Percentiles rank a stretch among this genome's conserved stretches.
phyloP scores from a whole-genome alignment of 1,140 invertebrate genomes.

The Spodoptera frugiperda region DNA sequence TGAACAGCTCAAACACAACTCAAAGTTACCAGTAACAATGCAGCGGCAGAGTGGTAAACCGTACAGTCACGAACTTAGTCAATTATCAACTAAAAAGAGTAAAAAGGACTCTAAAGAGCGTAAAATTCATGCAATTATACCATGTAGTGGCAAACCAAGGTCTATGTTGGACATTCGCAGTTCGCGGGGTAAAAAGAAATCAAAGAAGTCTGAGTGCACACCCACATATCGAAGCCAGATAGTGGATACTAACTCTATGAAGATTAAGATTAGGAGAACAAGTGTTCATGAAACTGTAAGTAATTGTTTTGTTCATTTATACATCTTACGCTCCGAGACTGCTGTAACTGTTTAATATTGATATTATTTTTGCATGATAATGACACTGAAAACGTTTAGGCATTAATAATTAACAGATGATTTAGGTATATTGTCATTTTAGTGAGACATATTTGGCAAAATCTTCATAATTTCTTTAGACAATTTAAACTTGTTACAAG shows the following conservation, averaged over 20 bases:
- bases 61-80: conserved; percentile 86
- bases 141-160: conserved; percentile 84
- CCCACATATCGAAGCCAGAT: conserved; percentile 85
- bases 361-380: no score
- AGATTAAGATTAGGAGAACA: conserved; percentile 83
- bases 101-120: conserved; percentile 79
- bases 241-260: conserved; percentile 81
- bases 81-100: conserved; percentile 83
- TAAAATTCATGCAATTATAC: conserved; percentile 79
- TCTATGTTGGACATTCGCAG: conserved; percentile 83
- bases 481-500: conserved; percentile 1
- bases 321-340: background rate
- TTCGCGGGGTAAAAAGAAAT: conserved; percentile 83
- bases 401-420: background rate
- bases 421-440: background rate
- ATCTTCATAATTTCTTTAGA: background rate
- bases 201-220: conserved; percentile 78
- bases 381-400: no score
- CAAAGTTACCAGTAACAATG: conserved; percentile 82
- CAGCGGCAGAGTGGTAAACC: conserved; percentile 82
- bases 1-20: conserved; percentile 79
- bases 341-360: background rate
- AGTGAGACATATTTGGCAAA: background rate
- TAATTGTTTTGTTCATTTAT: conserved; percentile 45
- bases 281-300: conserved; percentile 76